A percentile compares a stretch with the other conserved stretches of the same genome.
These are phyloP conservation scores for Chiloscyllium punctatum DNA, from an alignment of 2,797 vertebrate genomes.

Conservation along the genomic window DNA sequence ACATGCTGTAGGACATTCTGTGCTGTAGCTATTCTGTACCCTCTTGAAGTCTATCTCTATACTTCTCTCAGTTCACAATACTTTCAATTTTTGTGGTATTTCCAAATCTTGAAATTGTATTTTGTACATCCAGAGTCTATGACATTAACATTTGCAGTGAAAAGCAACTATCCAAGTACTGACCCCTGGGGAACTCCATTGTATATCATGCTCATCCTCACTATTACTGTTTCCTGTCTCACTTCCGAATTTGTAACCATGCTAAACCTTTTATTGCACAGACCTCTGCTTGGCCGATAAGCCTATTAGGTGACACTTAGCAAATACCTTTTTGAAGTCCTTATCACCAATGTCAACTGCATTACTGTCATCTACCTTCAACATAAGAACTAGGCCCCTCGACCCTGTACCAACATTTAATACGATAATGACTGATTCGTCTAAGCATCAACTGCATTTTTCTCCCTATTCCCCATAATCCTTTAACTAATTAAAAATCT, in stretches of 20 bases:
- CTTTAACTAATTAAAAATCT: too few relatives aligned
- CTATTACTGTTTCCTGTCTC: neutral
- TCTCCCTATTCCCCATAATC: too few relatives aligned
- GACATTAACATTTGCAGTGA: neutral
- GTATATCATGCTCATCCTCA: neutral
- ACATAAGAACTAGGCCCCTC: too few relatives aligned
- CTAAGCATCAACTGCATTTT: too few relatives aligned
- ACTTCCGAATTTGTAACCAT: neutral
- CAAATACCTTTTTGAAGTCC: neutral
- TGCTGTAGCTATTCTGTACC: neutral
- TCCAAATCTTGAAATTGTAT: neutral
- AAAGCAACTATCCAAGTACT: neutral
- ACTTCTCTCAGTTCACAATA: neutral
- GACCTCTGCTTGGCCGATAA: neutral
- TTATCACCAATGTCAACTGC: neutral
- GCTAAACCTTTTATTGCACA: neutral
- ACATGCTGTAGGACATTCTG: neutral
- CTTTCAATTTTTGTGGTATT: neutral
- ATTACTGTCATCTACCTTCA: neutral
- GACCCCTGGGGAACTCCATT: neutral
- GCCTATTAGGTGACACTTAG: neutral
- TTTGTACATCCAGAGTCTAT: neutral
- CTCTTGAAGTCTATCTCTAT: neutral
- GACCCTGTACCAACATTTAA: too few relatives aligned
- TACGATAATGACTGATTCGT: too few relatives aligned